Percentiles rank a stretch among this genome's conserved stretches.
Conservation (phyloP, 2,797 vertebrate genomes). For the Peromyscus melanophrys region DNA sequence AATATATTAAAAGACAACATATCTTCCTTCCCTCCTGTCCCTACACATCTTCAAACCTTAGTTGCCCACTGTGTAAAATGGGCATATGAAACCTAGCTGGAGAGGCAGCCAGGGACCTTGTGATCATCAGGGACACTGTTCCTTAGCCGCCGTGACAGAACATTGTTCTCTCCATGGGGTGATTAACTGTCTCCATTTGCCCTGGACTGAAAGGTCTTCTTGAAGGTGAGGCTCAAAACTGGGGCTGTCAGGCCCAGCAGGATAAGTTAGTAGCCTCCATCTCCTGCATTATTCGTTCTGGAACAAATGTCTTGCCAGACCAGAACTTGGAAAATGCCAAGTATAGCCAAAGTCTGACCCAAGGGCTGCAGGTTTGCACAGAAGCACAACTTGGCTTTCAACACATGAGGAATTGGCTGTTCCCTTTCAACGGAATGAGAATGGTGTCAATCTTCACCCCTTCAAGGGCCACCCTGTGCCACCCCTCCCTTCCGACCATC, state of each 20-base stretch:
- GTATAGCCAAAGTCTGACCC: not conserved
- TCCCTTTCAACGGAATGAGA: not conserved
- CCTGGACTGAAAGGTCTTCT: not conserved
- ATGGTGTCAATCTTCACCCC: not conserved
- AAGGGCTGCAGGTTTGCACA: not conserved
- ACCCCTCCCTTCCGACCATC: not conserved
- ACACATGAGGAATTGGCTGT: not conserved
- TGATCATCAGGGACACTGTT: not conserved
- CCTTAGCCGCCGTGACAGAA: not conserved
- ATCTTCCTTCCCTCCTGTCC: not conserved
- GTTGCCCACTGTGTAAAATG: not conserved
- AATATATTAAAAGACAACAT: not conserved
- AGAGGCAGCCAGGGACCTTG: not conserved
- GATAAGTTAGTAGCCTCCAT: accelerated
- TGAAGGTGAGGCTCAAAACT: not conserved
- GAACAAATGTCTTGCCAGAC: not conserved
- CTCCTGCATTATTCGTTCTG: not conserved
- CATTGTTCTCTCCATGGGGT: not conserved
- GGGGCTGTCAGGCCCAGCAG: not conserved
- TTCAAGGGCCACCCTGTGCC: not conserved
- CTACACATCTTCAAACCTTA: not conserved
- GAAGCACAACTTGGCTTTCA: not conserved
- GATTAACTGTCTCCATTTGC: not conserved
- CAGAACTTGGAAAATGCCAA: not conserved
- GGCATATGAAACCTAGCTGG: not conserved